These are phyloP conservation scores for Quiscalus mexicanus DNA, from an alignment of 2,113 vertebrate species.

Conservation along the genomic window DNA sequence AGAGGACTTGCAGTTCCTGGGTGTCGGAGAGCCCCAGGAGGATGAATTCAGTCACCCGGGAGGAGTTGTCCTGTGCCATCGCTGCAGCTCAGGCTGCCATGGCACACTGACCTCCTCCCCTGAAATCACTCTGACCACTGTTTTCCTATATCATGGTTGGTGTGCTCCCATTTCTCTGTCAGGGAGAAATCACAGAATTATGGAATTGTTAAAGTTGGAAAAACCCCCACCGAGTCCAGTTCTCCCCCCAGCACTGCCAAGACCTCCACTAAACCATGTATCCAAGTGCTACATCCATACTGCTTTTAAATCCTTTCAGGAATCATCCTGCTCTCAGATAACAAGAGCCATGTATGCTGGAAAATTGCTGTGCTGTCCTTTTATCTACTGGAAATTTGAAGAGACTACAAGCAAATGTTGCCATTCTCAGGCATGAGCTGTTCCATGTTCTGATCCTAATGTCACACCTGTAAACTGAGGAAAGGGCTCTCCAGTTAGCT, in stretches of 20 bases:
- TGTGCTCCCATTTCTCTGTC: neutral
- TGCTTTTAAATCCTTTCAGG: neutral
- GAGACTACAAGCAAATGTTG: neutral
- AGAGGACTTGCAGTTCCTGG: constrained; percentile 34
- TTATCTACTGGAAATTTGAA: neutral
- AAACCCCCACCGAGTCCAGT: neutral
- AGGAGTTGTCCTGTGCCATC: constrained; percentile 46
- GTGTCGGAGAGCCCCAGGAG: constrained; percentile 56
- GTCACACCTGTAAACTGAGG: neutral
- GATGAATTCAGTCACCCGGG: constrained; percentile 65
- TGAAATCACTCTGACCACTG: neutral
- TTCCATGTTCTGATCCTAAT: neutral
- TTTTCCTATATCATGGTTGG: neutral
- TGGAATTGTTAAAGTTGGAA: neutral
- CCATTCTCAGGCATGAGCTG: neutral
- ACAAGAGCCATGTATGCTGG: neutral
- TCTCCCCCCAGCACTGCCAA: neutral
- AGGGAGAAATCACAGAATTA: neutral
- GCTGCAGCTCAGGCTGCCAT: neutral
- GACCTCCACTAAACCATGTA: neutral
- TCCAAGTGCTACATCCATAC: neutral
- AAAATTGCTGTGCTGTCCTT: neutral
- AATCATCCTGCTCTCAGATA: neutral
- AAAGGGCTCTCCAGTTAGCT: neutral
- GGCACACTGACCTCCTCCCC: neutral